phyloP scores from a whole-genome alignment of 2,888 invertebrate genomes.

The Chaetogeoica ovagalla region DNA sequence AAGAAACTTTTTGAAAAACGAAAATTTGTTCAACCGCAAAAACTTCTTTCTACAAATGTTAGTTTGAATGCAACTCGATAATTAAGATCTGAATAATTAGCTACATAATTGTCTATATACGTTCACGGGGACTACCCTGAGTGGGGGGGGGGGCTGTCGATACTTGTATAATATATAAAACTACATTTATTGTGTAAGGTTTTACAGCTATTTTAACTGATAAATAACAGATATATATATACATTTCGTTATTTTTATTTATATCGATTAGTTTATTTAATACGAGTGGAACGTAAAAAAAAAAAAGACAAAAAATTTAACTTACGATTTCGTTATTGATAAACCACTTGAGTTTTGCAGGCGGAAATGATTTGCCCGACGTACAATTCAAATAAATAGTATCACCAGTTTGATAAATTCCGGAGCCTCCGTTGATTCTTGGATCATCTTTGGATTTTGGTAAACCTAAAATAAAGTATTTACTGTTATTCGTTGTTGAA shows the following conservation, averaged over 20 bases:
- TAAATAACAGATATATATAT: neutral
- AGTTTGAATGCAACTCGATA: slow-evolving; percentile 19
- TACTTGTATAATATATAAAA: too few species aligned
- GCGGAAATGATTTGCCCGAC: slow-evolving; percentile 75
- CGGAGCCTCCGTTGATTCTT: slow-evolving; percentile 73
- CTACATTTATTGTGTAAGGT: slow-evolving; percentile 12
- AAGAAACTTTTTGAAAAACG: slow-evolving; percentile 20
- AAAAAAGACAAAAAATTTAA: neutral
- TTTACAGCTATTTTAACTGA: neutral
- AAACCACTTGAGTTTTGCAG: slow-evolving; percentile 75
- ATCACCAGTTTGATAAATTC: slow-evolving; percentile 75
- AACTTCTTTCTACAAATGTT: slow-evolving; percentile 7
- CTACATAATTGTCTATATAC: too few species aligned
- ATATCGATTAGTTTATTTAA: neutral
- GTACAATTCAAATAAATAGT: slow-evolving; percentile 76
- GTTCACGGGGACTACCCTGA: too few species aligned
- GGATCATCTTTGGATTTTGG: slow-evolving; percentile 75
- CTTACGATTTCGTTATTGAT: slow-evolving; percentile 75
- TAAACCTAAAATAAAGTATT: slow-evolving; percentile 57
- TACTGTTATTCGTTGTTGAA: too few species aligned
- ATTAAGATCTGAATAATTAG: slow-evolving; percentile 35
- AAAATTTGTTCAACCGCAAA: neutral
- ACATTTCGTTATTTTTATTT: neutral
- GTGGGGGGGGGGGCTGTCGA: too few species aligned
- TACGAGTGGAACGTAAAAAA: neutral